A percentile compares a stretch with the other conserved stretches of the same genome.
phyloP scores from a whole-genome alignment of 1,140 invertebrate species.

The Drosophila baimaii region DNA sequence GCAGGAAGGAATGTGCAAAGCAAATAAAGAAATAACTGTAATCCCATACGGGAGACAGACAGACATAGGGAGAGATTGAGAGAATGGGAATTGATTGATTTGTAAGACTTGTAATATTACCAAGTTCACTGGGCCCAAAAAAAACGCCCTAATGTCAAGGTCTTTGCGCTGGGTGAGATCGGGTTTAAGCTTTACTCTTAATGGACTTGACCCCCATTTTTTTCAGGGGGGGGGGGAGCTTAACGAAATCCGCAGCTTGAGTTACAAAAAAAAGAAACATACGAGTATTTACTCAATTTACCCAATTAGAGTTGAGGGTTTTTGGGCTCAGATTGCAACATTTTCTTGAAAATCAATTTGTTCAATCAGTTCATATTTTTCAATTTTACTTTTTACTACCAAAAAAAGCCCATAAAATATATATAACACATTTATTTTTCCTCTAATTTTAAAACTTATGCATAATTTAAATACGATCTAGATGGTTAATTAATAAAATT shows the following conservation, averaged over 20 bases:
- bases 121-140: slow-evolving; percentile 31
- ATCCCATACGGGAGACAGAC: neutral
- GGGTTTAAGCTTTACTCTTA: slow-evolving; percentile 36
- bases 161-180: slow-evolving; percentile 29
- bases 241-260: slow-evolving; percentile 33
- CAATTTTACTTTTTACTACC: neutral
- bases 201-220: slow-evolving; percentile 63
- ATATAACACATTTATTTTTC: too few species aligned
- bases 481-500: too few species aligned
- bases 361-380: neutral
- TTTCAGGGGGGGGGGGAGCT: slow-evolving; percentile 22
- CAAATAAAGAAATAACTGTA: slow-evolving; percentile 31
- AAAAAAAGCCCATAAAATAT: neutral
- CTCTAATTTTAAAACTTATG: too few species aligned
- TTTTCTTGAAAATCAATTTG: neutral
- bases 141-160: slow-evolving; percentile 70
- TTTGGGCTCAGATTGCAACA: slow-evolving; percentile 15
- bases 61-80: neutral
- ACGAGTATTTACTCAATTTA: slow-evolving; percentile 27
- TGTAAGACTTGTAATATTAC: slow-evolving; percentile 28
- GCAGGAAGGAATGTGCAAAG: slow-evolving; percentile 29
- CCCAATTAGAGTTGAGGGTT: slow-evolving; percentile 27
- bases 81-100: slow-evolving; percentile 56
- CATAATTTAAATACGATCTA: too few species aligned
- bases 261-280: slow-evolving; percentile 17